Base-by-base conservation (phyloP, 2,113 vertebrate species). In the Melanotaenia duboulayi region DNA sequence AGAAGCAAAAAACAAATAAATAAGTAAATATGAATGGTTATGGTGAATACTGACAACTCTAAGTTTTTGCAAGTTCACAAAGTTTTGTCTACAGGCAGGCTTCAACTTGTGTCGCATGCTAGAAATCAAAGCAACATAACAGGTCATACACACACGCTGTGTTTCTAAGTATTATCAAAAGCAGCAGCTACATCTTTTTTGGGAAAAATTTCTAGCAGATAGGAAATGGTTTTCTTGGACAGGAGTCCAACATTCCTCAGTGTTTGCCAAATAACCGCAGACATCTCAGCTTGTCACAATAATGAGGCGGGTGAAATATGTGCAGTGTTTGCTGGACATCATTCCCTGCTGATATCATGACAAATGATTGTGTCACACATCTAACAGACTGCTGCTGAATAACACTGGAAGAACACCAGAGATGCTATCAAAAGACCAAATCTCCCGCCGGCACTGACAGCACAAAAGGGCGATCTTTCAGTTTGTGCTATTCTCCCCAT, bases 191-290 rank as follows among this genome's bases (percentile, higher is more conserved):
- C 14, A 23, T 16, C 16, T 40, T 66, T 58, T 28, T 63, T 37
- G 44, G 19, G 25, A 75, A 75, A 50, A n/a, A 1, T 55, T 66
- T 71, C 4, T 11, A 65, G 35, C 35, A 48, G 66, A 69, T 46
- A 37, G 28, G 22, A 24, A 42, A 64, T 61, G 40, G 68, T 64
- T 76, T 17, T 63, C 50, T 82, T 83, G 75, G 79, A 78, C 32
- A 44, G 55, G 22, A 1, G n/a, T 58, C 22, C 48, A 25, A 71
- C 80, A 86, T 89, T 87, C 77, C 71, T 76, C 57, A 11, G 13
- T 12, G 25, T 74, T 80, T 87, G 65, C 81, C 52, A 86, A 86
- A 65, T 67, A 80, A 78, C 71, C 48, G 46, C 68, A 84, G 64
- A 72, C 58, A 52, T 54, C 69, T 65, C 28, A 22, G 72, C 50